Evolutionary conservation across 2,113 vertebrate genomes (phyloP).

Genomic region (Cebidichthys violaceus): DNA sequence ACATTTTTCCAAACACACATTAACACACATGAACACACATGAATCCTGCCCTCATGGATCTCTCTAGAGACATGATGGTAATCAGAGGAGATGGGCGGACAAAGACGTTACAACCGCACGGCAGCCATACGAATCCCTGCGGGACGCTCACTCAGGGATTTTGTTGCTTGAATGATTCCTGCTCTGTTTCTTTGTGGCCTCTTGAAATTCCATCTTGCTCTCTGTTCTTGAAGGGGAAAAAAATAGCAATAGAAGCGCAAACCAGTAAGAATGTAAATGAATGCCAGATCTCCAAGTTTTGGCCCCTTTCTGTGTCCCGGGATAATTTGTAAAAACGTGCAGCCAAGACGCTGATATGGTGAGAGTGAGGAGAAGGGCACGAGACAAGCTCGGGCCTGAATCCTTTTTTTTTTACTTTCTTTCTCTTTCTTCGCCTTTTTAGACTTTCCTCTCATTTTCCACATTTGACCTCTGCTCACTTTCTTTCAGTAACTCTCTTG

Average conservation of each 20-base stretch:
- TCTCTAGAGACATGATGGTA: constrained; percentile 63
- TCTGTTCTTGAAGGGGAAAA: constrained; percentile 46
- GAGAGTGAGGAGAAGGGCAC: constrained; percentile 45
- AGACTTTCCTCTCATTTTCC: constrained; percentile 16
- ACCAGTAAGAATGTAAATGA: constrained; percentile 78
- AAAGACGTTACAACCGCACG: constrained; percentile 59
- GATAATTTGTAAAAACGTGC: constrained; percentile 62
- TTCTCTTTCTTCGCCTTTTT: constrained; percentile 10
- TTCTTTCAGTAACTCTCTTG: not conserved
- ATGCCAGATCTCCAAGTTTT: constrained; percentile 69
- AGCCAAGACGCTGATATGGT: constrained; percentile 60
- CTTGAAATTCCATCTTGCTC: constrained; percentile 71
- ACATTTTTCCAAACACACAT: constrained; percentile 28
- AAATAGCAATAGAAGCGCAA: constrained; percentile 38
- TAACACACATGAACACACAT: constrained; percentile 29
- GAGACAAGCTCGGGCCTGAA: constrained; percentile 49
- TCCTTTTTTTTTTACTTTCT: constrained; percentile 7
- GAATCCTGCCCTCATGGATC: constrained; percentile 31
- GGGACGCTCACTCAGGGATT: constrained; percentile 36
- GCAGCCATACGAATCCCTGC: constrained; percentile 55
- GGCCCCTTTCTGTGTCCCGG: constrained; percentile 32
- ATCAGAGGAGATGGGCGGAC: constrained; percentile 72
- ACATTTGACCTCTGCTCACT: constrained; percentile 21
- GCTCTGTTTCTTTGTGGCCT: constrained; percentile 65
- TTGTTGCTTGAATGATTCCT: constrained; percentile 56